These are phyloP conservation scores for Rhagonycha lutea DNA, from an alignment of 2,888 invertebrate genomes.

Conservation along the genomic window DNA sequence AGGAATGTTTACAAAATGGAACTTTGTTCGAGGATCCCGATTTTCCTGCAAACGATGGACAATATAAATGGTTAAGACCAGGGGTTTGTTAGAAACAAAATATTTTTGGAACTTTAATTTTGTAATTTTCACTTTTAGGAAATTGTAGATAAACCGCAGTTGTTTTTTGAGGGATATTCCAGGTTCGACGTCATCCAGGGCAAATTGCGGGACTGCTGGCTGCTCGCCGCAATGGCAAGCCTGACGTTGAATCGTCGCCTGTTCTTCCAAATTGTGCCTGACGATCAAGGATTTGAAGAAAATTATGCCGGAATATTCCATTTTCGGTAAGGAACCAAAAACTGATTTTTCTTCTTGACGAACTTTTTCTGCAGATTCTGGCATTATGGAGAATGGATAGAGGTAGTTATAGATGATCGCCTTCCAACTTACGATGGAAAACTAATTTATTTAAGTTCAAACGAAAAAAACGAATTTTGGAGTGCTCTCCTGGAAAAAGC, in stretches of 20 bases:
- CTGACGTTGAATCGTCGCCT: conserved; percentile 83
- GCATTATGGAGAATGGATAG: conserved; percentile 93
- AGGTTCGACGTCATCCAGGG: conserved; percentile 98
- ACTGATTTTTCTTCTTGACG: not conserved
- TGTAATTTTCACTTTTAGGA: conserved; percentile 63
- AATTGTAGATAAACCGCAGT: conserved; percentile 81
- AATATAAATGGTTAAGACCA: conserved; percentile 92
- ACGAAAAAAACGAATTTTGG: conserved; percentile 92
- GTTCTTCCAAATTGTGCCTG: conserved; percentile 94
- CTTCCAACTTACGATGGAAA: conserved; percentile 85
- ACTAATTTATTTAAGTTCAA: conserved; percentile 85
- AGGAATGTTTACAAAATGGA: conserved; percentile 72
- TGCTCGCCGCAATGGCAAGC: conserved; percentile 93
- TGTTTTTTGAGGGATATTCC: conserved; percentile 93
- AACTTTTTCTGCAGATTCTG: conserved; percentile 71
- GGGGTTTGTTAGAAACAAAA: conserved; percentile 62
- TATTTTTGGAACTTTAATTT: not conserved
- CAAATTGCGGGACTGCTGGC: conserved; percentile 96
- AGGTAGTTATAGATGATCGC: conserved; percentile 91
- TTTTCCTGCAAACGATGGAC: conserved; percentile 80
- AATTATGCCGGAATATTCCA: conserved; percentile 95
- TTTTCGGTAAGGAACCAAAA: conserved; percentile 67
- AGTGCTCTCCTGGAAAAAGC: conserved; percentile 94
- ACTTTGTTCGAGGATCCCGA: conserved; percentile 88
- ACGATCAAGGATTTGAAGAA: conserved; percentile 91